Percentiles rank a stretch among this genome's conserved stretches.
phyloP scores from a whole-genome alignment of 2,888 invertebrate genomes.

The Lycia hirtaria region DNA sequence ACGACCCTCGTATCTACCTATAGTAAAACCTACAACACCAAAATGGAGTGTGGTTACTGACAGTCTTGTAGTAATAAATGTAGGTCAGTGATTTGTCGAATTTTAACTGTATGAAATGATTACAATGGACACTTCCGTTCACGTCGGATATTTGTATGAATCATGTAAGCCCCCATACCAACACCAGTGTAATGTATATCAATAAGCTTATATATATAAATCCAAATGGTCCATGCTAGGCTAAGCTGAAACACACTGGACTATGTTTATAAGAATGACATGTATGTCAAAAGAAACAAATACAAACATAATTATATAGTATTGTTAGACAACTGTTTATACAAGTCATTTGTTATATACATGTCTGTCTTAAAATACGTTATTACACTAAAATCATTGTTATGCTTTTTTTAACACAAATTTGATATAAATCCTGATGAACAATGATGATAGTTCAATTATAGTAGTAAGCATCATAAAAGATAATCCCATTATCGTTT shows the following conservation, averaged over 20 bases:
- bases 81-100: not conserved
- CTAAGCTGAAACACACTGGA: constrained; percentile 37
- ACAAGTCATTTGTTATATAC: constrained; percentile 19
- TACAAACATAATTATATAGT: no score
- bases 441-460: constrained; percentile 9
- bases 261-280: constrained; percentile 22
- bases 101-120: constrained; percentile 18
- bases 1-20: no score
- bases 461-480: not conserved
- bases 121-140: constrained; percentile 6
- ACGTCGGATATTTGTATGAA: not conserved
- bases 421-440: not conserved
- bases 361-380: constrained; percentile 19
- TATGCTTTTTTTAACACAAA: not conserved
- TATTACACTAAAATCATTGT: constrained; percentile 8
- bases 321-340: not conserved
- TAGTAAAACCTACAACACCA: no score
- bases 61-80: no score
- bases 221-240: constrained; percentile 49
- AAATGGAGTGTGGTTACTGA: no score
- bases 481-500: not conserved
- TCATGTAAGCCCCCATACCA: constrained; percentile 38
- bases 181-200: constrained; percentile 43
- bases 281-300: no score
- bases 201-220: constrained; percentile 20